Conservation (phyloP, 2,888 invertebrate species). For the Actias luna region DNA sequence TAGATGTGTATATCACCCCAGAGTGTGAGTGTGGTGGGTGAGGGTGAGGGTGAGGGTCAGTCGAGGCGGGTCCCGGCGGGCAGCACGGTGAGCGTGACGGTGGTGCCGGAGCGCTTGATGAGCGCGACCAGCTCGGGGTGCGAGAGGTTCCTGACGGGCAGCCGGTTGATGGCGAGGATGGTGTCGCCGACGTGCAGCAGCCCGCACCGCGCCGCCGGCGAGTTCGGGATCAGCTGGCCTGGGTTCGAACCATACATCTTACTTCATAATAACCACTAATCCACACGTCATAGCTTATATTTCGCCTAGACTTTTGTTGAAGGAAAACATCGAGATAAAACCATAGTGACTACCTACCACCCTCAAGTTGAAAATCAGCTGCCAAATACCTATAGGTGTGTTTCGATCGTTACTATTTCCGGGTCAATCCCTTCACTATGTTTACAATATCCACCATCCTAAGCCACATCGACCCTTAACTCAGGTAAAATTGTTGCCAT, state of each 20-base stretch:
- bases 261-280: not conserved
- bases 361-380: too few relatives aligned
- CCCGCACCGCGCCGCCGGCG: slow-evolving; percentile 97
- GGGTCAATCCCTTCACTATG: too few relatives aligned
- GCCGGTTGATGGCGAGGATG: slow-evolving; percentile 96
- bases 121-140: slow-evolving; percentile 98
- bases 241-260: slow-evolving; percentile 26
- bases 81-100: slow-evolving; percentile 91
- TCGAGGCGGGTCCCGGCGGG: slow-evolving; percentile 38
- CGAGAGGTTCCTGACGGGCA: slow-evolving; percentile 93
- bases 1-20: not conserved
- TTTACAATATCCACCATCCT: too few relatives aligned
- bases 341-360: too few relatives aligned
- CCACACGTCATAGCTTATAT: too few relatives aligned
- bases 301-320: too few relatives aligned
- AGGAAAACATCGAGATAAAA: too few relatives aligned
- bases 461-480: too few relatives aligned
- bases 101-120: slow-evolving; percentile 97
- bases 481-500: too few relatives aligned
- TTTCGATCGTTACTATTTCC: too few relatives aligned
- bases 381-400: too few relatives aligned
- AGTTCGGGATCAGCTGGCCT: slow-evolving; percentile 97
- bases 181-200: slow-evolving; percentile 96
- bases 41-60: slow-evolving; percentile 29
- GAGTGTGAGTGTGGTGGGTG: not conserved